These are phyloP conservation scores for Tethya wilhelma DNA, from an alignment of 37 sponge, comb jelly and placozoan genomes.

Conservation along the genomic window DNA sequence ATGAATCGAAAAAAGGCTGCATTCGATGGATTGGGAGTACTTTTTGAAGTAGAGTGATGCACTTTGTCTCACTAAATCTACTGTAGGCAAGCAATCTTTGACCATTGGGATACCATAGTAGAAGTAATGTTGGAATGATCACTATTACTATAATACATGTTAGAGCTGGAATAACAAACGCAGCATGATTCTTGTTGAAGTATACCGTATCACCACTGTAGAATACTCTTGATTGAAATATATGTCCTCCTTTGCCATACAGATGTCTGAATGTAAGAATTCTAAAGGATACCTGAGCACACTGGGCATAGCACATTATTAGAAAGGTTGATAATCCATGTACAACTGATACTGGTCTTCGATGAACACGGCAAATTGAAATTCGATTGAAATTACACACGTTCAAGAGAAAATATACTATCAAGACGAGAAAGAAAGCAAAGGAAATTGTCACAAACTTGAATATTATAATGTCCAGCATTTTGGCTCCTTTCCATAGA, in stretches of 20 bases:
- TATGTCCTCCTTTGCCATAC: background rate
- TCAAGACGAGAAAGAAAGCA: constrained; percentile 22
- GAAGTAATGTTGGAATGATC: constrained; percentile 19
- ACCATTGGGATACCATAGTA: constrained; percentile 26
- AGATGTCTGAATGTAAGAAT: constrained; percentile 13
- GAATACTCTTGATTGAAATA: background rate
- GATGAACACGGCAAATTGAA: too few species aligned
- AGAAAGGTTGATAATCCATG: constrained; percentile 42
- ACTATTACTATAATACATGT: background rate
- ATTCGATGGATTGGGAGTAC: constrained; percentile 25
- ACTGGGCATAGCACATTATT: constrained; percentile 52
- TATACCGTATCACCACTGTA: constrained; percentile 20
- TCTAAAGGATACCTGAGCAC: constrained; percentile 35
- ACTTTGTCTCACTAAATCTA: constrained; percentile 31
- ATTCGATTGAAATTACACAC: background rate
- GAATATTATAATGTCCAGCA: constrained; percentile 31
- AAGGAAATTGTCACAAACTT: constrained; percentile 45
- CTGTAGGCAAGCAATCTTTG: constrained; percentile 15
- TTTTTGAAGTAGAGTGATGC: background rate
- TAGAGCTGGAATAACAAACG: constrained; percentile 55
- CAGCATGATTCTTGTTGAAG: constrained; percentile 32
- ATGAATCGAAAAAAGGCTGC: constrained; percentile 45
- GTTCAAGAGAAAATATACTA: constrained; percentile 7
- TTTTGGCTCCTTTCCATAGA: constrained; percentile 44
- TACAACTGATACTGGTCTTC: constrained; percentile 2